Evolutionary conservation across 35 echinoderm and acorn worm species (phyloP), one percentile per base, ranked within the genome.

Genomic region (Amphiura filiformis): DNA sequence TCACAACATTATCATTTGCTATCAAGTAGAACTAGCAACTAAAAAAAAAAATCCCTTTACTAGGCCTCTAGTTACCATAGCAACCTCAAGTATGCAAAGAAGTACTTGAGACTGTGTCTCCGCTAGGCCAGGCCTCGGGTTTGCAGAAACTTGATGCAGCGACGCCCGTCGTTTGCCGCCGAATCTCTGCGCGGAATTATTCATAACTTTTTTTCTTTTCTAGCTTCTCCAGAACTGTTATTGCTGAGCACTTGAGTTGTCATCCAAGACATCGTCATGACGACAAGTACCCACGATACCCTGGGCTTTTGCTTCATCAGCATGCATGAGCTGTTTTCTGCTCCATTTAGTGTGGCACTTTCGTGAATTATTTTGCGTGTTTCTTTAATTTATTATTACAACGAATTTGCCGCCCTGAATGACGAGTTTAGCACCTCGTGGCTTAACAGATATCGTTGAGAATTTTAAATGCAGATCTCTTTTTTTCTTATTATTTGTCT

Each of bases 181-280:
- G 61, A 70, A 15, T 26, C 61, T n/a, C 61, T n/a, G 61, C 28
- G 61, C 26, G 61, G 61, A 70, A 70, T 70, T 70, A 70, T 70
- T 70, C 61, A 70, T 70, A 70, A 26, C 61, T 70, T 70, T 70
- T 70, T 70, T n/a, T n/a, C n/a, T n/a, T n/a, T n/a, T n/a, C n/a
- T n/a, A n/a, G n/a, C 28, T 70, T 70, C 17, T 70, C 61, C 11
- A 70, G 61, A 70, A 26, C 61, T 70, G 61, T 70, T 70, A 70
- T 70, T 70, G 7, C 61, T 26, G 28, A 70, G 17, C 28, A 18
- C 61, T 70, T 70, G 61, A 70, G 61, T 26, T 70, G 61, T 70
- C 61, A 70, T 70, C 61, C 61, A 70, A 70, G 61, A 70, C 61
- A 70, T 70, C 61, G 61, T 70, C 61, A 70, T 70, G 61, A n/a